These are phyloP conservation scores for Hydriomena furcata DNA, from an alignment of 2,888 invertebrate genomes.

Conservation along the genomic window DNA sequence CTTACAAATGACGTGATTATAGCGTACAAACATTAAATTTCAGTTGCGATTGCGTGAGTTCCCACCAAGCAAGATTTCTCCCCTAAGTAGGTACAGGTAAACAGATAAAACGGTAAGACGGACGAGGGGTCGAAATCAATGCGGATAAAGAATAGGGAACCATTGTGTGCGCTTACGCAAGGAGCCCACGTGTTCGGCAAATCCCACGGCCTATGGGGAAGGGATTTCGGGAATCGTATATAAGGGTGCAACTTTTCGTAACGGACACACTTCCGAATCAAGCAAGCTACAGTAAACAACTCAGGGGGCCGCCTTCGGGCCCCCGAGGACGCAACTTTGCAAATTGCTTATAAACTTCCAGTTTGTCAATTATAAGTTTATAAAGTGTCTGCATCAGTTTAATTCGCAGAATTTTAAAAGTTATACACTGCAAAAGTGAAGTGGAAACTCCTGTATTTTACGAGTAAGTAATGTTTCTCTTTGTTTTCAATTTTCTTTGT, in stretches of 20 bases:
- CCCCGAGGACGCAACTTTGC: constrained; percentile 50
- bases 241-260: constrained; percentile 50
- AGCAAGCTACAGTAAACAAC: constrained; percentile 56
- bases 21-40: constrained; percentile 70
- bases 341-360: constrained; percentile 37
- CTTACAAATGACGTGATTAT: constrained; percentile 63
- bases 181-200: constrained; percentile 72
- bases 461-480: constrained; percentile 39
- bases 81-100: constrained; percentile 74
- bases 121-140: constrained; percentile 74
- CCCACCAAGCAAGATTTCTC: constrained; percentile 77
- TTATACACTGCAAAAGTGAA: constrained; percentile 21
- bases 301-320: constrained; percentile 60
- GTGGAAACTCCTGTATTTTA: constrained; percentile 38
- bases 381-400: constrained; percentile 48
- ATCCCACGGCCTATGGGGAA: constrained; percentile 71
- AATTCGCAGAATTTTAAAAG: constrained; percentile 45
- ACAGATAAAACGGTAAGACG: constrained; percentile 75
- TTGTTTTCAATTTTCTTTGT: background rate
- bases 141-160: constrained; percentile 69
- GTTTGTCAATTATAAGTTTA: constrained; percentile 59
- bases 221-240: constrained; percentile 65
- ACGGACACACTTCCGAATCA: constrained; percentile 65
- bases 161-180: constrained; percentile 77
- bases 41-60: constrained; percentile 69